A percentile compares a stretch with the other conserved stretches of the same genome.
phyloP scores from a whole-genome alignment of 2,113 vertebrate genomes.

The Notechis scutatus region DNA sequence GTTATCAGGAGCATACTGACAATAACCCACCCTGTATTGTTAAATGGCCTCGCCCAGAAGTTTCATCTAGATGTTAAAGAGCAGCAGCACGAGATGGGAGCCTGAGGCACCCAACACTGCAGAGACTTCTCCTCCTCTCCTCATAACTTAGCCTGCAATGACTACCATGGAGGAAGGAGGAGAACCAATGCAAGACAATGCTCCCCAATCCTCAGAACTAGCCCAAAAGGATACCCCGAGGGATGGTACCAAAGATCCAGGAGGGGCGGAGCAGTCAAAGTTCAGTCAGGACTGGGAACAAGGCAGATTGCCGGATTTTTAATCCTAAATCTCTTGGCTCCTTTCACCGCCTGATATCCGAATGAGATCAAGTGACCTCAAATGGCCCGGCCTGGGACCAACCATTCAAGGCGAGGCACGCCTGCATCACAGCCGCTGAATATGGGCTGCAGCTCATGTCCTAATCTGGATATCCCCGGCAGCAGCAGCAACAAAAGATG shows the following conservation, averaged over 20 bases:
- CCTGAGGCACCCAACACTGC: not conserved
- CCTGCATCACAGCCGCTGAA: not conserved
- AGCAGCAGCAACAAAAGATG: not conserved
- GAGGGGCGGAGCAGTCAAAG: not conserved
- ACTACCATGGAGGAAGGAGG: not conserved
- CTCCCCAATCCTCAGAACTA: not conserved
- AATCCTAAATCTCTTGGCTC: not conserved
- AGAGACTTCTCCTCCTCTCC: not conserved
- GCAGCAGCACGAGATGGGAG: not conserved
- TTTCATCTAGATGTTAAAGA: not conserved
- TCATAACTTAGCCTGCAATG: not conserved
- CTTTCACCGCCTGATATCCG: not conserved
- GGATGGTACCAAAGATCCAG: not conserved
- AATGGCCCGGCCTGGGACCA: not conserved
- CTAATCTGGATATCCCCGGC: not conserved
- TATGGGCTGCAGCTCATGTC: not conserved
- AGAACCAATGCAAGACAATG: not conserved
- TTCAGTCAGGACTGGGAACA: not conserved
- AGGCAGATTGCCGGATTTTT: not conserved
- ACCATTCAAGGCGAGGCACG: not conserved
- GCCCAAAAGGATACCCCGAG: not conserved
- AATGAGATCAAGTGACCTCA: not conserved
- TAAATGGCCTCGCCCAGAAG: not conserved
- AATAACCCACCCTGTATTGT: not conserved
- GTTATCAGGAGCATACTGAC: not conserved